phyloP scores from a whole-genome alignment of 2,888 invertebrate genomes.

The Acanthosepion lycidas region DNA sequence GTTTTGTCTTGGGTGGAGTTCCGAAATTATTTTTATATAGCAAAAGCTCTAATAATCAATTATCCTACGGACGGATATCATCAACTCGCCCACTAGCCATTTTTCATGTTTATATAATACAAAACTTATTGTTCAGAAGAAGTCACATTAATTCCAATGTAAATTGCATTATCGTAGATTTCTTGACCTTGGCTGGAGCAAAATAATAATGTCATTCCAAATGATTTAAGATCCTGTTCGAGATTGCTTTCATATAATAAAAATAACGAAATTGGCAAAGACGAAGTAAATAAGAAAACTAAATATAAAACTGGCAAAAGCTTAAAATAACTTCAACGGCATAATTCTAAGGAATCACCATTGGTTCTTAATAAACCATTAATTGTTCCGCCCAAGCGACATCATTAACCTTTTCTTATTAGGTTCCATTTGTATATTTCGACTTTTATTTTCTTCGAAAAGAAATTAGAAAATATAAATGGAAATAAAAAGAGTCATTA shows the following conservation, averaged over 20 bases:
- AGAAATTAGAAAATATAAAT: background rate
- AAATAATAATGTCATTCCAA: background rate
- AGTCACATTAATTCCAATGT: no score
- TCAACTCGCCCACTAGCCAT: no score
- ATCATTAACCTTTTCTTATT: background rate
- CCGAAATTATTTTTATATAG: no score
- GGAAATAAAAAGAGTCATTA: background rate
- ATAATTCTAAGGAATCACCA: background rate
- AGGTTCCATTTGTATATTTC: background rate
- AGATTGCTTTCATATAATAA: background rate
- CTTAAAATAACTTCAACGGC: background rate
- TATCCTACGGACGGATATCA: no score
- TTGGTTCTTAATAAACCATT: background rate
- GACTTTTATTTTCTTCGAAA: background rate
- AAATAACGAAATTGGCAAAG: background rate
- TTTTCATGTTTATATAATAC: no score
- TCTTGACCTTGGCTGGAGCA: background rate
- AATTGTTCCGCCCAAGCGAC: background rate
- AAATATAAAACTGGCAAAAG: background rate
- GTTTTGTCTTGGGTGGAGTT: no score
- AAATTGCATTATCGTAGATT: background rate
- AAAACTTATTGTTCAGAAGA: no score
- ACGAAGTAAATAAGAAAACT: background rate
- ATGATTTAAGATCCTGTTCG: background rate
- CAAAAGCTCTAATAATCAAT: no score